Base-by-base conservation (phyloP, 2,888 invertebrate species). In the Bursaphelenchus okinawaensis region DNA sequence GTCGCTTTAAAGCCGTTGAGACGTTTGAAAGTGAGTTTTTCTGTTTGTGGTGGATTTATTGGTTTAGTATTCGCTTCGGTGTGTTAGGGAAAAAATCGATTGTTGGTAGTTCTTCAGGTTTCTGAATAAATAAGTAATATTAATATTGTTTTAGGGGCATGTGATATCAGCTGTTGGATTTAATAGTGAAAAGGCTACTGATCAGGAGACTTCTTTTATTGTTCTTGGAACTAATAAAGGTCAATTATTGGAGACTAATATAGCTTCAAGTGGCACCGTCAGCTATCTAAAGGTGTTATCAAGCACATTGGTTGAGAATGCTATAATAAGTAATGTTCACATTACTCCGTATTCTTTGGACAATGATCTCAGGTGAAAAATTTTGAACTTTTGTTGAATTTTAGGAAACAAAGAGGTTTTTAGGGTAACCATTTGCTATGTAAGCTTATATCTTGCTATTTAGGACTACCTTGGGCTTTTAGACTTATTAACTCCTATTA, bases 161-260 rank as follows among this genome's bases (percentile, higher is more conserved):
- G 60, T 65, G 20, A 68, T 81, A 7, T 78, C 76, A 2, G 76
- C 81, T 0, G 73, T 81, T 20, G 80, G 75, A 3, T 81, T 79
- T 79, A 79, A 81, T 70, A 71, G 73, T 4, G 75, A 81, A 29
- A 28, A 8, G 24, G 50, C 63, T 27, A 77, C 73, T 29, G 75
- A 76, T 7, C 60, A 66, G 0, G 80, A 80, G 51, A 77, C 80
- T 4, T 76, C 78, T 0, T 70, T 74, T 51, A 78, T 80, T 62
- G 65, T 80, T 7, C 29, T 81, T n/a, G 81, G 81, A 29, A 80
- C 79, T 0, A 52, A 54, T 6, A 75, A 69, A 65, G 80, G 80
- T 70, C 4, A 28, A 50, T n/a, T 69, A 20, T 51, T 62, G 16
- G 70, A 70, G 29, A 62, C 74, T 24, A 66, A 62, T 20, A 70